These are phyloP conservation scores for Strigamia crassipes DNA, from an alignment of 2,888 invertebrate species.

Conservation along the genomic window DNA sequence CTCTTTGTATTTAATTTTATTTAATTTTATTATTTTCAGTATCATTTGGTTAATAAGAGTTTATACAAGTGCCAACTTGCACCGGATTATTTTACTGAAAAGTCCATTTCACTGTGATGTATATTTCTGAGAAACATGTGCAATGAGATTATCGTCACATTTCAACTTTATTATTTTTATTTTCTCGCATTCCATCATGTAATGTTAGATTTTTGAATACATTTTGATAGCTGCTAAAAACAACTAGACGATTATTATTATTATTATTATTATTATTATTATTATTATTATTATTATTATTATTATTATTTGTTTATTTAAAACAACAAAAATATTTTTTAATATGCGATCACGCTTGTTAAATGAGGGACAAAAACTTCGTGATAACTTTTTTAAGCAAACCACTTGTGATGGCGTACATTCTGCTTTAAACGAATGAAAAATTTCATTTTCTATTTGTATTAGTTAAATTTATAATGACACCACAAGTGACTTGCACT, in stretches of 20 bases:
- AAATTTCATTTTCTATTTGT: slow-evolving; percentile 1
- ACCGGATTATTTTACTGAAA: not conserved
- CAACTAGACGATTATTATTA: not conserved
- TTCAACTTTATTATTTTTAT: not conserved
- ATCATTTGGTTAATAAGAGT: not conserved
- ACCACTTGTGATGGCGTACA: slow-evolving; percentile 37
- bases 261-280: not conserved
- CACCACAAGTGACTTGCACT: slow-evolving; percentile 38
- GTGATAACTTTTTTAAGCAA: slow-evolving; percentile 32
- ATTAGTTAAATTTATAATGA: slow-evolving; percentile 23
- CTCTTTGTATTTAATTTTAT: not conserved
- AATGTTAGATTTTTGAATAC: slow-evolving; percentile 4
- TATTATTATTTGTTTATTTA: not conserved
- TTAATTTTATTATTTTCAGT: not conserved
- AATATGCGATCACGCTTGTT: slow-evolving; percentile 13
- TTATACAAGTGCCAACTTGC: slow-evolving; percentile 27
- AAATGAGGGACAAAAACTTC: not conserved
- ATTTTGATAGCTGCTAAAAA: not conserved
- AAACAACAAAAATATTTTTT: not conserved
- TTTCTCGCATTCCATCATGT: slow-evolving; percentile 13
- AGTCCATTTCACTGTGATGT: slow-evolving; percentile 36
- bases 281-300: no score
- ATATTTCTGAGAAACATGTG: slow-evolving; percentile 14
- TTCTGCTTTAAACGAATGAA: slow-evolving; percentile 8
- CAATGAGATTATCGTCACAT: slow-evolving; percentile 24